Evolutionary conservation across 1,140 invertebrate genomes (phyloP).

Genomic region (Thaumatotibia leucotreta): DNA sequence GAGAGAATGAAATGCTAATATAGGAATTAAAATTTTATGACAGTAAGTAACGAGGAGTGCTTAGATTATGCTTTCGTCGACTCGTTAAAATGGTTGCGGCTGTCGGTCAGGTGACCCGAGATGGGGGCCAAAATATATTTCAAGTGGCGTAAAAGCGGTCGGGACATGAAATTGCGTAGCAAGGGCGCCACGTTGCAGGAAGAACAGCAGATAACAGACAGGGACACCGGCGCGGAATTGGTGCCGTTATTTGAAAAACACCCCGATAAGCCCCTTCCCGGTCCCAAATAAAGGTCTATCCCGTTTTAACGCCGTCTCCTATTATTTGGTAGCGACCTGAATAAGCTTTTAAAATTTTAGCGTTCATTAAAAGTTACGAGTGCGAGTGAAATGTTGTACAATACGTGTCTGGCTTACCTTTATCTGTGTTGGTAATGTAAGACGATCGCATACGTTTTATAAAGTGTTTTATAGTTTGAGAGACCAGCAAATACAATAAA

Average conservation of each 20-base stretch:
- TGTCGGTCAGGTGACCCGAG: slow-evolving; percentile 24
- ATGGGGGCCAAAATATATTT: slow-evolving; percentile 35
- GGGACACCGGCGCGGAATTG: slow-evolving; percentile 40
- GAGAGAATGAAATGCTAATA: slow-evolving; percentile 18
- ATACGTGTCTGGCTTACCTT: neutral
- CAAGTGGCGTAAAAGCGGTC: slow-evolving; percentile 33
- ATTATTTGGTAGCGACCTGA: slow-evolving; percentile 30
- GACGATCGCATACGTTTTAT: neutral
- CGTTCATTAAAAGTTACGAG: slow-evolving; percentile 39
- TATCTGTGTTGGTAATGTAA: neutral
- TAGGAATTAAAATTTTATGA: slow-evolving; percentile 41
- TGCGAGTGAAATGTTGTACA: neutral
- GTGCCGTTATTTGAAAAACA: slow-evolving; percentile 48
- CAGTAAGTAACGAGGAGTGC: slow-evolving; percentile 20
- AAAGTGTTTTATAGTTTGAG: neutral
- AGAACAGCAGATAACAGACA: slow-evolving; percentile 47
- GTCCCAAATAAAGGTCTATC: slow-evolving; percentile 38
- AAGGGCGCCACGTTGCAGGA: slow-evolving; percentile 32
- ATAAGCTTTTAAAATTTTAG: slow-evolving; percentile 41
- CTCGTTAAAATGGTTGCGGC: slow-evolving; percentile 35
- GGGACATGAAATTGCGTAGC: slow-evolving; percentile 28
- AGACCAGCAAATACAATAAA: neutral
- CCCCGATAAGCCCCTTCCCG: slow-evolving; percentile 45
- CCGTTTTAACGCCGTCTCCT: neutral
- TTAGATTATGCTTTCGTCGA: slow-evolving; percentile 28